Base-by-base conservation (phyloP, 2,113 vertebrate genomes). In the Oreochromis tanganicae region DNA sequence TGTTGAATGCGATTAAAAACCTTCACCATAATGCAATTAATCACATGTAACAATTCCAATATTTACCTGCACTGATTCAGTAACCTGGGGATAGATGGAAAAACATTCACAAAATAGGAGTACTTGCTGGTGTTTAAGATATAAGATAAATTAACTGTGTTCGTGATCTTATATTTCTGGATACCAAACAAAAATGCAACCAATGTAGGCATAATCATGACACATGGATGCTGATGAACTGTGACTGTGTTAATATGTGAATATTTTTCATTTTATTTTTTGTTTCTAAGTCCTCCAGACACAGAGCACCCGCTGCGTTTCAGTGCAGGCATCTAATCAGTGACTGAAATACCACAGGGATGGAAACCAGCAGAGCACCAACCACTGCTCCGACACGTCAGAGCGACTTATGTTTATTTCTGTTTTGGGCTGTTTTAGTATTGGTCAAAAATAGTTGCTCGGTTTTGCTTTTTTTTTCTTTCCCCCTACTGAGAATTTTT, bases 261-360 rank as follows among this genome's bases (percentile, higher is more conserved):
- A 83, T 59, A 80, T 85, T 41, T 81, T 52, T 59, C 29, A 21
- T 24, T 61, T 34, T 13, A 68, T 56, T 29, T 7, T 17, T 16
- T 71, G 55, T 66, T 34, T 83, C 57, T 63, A 36, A 57, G 79
- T 80, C 86, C 81, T 81, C 36, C 13, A 80, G 63, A 88, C 63
- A 54, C 80, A 2, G 54, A 89, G 84, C 85, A 61, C 85, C 89
- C 68, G 91, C 75, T 91, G 93, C 34, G 55, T 86, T 85, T 71
- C 87, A 81, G 85, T 61, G 34, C 80, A 73, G 54, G 54, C 79
- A 5, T 83, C 61, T 56, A 82, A 87, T 85, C 79, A 83, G 87
- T 71, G 82, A 87, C 78, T 84, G 88, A 87, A 87, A 88, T 68
- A 90, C 59, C 11, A 46, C 66, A 61, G 86, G 46, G 83, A 71